Conservation (phyloP, 2,888 invertebrate species). For the Graphium colonna region DNA sequence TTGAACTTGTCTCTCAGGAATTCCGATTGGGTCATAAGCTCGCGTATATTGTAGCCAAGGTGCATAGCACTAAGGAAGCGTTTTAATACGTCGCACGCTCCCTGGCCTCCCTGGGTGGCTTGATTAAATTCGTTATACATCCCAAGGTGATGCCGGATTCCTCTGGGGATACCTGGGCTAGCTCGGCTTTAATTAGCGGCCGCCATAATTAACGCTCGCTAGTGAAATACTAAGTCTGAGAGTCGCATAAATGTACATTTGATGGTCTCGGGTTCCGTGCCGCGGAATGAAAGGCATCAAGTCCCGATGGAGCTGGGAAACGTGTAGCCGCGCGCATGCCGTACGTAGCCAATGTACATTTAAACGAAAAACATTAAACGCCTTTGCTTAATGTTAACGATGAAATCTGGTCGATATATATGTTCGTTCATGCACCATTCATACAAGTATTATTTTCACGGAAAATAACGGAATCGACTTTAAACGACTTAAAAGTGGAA, state of each 20-base stretch:
- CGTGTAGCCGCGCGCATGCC: too few relatives aligned
- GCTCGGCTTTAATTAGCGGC: slow-evolving; percentile 24
- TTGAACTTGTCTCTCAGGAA: not conserved
- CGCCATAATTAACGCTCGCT: slow-evolving; percentile 22
- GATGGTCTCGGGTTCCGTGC: not conserved
- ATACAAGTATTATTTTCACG: too few relatives aligned
- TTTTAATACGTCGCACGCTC: slow-evolving; percentile 18
- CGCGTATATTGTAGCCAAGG: slow-evolving; percentile 5
- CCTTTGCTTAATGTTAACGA: too few relatives aligned
- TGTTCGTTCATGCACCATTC: too few relatives aligned
- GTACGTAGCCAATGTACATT: too few relatives aligned
- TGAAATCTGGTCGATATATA: too few relatives aligned
- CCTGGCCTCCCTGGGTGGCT: slow-evolving; percentile 7
- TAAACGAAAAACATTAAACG: too few relatives aligned
- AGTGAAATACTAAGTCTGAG: slow-evolving; percentile 16
- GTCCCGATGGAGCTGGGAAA: too few relatives aligned
- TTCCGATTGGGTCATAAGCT: not conserved
- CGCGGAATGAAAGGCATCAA: not conserved
- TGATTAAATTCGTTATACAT: slow-evolving; percentile 24
- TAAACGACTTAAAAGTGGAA: too few relatives aligned
- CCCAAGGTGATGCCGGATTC: slow-evolving; percentile 22
- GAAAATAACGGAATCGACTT: too few relatives aligned
- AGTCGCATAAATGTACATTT: slow-evolving; percentile 10
- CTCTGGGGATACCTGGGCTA: slow-evolving; percentile 18
- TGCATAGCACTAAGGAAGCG: slow-evolving; percentile 3